Evolutionary conservation across 2,797 vertebrate species (phyloP).

Genomic region (Valencia hispanica): DNA sequence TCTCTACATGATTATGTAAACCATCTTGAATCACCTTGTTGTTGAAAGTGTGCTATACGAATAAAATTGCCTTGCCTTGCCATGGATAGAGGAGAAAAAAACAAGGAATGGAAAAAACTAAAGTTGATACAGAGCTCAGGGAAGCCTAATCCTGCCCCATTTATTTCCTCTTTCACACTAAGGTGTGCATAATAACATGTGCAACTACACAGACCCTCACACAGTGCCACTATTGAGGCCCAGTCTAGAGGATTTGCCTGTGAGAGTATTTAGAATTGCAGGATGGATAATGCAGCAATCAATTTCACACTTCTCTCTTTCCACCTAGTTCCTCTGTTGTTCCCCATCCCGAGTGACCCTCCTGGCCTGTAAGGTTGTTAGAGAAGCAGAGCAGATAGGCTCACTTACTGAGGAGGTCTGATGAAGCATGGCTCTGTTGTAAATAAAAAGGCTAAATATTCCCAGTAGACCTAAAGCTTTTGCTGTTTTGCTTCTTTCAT

Average conservation of each 20-base stretch:
- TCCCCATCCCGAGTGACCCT: slow-evolving; percentile 18
- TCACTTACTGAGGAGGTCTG: slow-evolving; percentile 9
- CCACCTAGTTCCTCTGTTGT: slow-evolving; percentile 40
- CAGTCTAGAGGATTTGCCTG: slow-evolving; percentile 24
- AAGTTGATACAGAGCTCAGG: slow-evolving; percentile 4
- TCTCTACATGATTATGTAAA: too few relatives aligned
- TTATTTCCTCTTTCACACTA: slow-evolving; percentile 5
- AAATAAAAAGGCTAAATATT: background rate
- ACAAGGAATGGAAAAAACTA: background rate
- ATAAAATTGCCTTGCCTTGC: too few relatives aligned
- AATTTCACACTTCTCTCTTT: slow-evolving; percentile 70
- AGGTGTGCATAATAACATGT: slow-evolving; percentile 15
- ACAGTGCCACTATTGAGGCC: slow-evolving; percentile 24
- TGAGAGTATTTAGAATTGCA: slow-evolving; percentile 37
- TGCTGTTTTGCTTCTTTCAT: background rate
- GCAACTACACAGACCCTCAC: slow-evolving; percentile 27
- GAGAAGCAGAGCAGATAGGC: slow-evolving; percentile 20
- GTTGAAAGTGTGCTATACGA: too few relatives aligned
- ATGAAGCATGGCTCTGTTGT: slow-evolving; percentile 26
- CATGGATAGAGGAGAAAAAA: background rate
- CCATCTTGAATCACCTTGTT: too few relatives aligned
- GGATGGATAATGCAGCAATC: slow-evolving; percentile 53
- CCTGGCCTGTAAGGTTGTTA: slow-evolving; percentile 18
- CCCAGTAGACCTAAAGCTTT: background rate
- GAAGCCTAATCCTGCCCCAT: slow-evolving; percentile 16